These are phyloP conservation scores for Panopea generosa DNA, from an alignment of 2,888 invertebrate species.

Conservation along the genomic window DNA sequence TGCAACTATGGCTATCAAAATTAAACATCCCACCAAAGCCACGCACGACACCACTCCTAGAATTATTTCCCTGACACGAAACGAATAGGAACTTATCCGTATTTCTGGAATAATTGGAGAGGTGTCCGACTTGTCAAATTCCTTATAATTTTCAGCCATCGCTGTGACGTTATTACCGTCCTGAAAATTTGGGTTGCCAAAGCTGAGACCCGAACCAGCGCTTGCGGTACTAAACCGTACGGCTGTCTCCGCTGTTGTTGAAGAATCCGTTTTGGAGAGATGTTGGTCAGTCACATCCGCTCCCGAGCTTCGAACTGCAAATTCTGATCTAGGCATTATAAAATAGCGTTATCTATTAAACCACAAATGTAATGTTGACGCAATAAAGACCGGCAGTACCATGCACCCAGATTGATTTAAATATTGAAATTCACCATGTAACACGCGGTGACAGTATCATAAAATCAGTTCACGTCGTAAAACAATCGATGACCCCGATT, in stretches of 20 bases:
- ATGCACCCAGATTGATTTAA: too few species aligned
- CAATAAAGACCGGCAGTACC: neutral
- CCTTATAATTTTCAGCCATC: slow-evolving; percentile 74
- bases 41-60: slow-evolving; percentile 61
- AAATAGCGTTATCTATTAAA: slow-evolving; percentile 4
- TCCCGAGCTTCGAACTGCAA: neutral
- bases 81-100: slow-evolving; percentile 57
- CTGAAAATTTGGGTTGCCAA: slow-evolving; percentile 35
- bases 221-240: slow-evolving; percentile 28
- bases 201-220: slow-evolving; percentile 32
- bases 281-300: slow-evolving; percentile 24
- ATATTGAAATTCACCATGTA: too few species aligned
- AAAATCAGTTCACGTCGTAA: too few species aligned
- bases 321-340: slow-evolving; percentile 23
- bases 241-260: slow-evolving; percentile 20
- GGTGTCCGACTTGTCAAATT: slow-evolving; percentile 69
- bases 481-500: too few species aligned
- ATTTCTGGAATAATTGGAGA: slow-evolving; percentile 69
- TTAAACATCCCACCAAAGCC: slow-evolving; percentile 67
- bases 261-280: slow-evolving; percentile 34
- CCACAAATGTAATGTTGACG: slow-evolving; percentile 8
- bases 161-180: neutral
- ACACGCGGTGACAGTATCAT: too few species aligned
- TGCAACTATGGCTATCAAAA: slow-evolving; percentile 70
- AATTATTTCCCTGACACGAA: slow-evolving; percentile 73